Evolutionary conservation across 2,888 invertebrate genomes (phyloP).

Genomic region (Thalpophila matura): DNA sequence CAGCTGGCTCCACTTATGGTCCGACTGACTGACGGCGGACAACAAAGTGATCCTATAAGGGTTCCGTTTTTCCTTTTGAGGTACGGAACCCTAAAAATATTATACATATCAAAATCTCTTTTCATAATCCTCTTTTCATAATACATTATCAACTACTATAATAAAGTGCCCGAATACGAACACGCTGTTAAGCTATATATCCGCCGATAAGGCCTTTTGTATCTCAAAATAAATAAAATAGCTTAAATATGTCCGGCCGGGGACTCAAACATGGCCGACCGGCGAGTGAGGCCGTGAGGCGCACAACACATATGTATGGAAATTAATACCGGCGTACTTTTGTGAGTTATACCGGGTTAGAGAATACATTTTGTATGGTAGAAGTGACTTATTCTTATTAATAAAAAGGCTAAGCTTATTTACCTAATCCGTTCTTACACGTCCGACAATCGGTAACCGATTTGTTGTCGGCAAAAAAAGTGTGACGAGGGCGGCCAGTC

Average conservation of each 20-base stretch:
- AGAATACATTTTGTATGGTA: slow-evolving; percentile 3
- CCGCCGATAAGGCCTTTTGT: slow-evolving; percentile 89
- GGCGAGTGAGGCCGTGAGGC: slow-evolving; percentile 39
- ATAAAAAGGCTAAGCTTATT: too few species aligned
- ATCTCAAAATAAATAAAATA: slow-evolving; percentile 90
- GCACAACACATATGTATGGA: slow-evolving; percentile 53
- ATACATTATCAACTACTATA: background rate
- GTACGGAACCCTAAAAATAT: too few species aligned
- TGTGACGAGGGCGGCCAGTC: too few species aligned
- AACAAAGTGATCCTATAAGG: too few species aligned
- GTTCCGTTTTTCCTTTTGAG: too few species aligned
- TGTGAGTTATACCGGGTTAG: slow-evolving; percentile 25
- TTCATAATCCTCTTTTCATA: too few species aligned
- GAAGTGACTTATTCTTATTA: background rate
- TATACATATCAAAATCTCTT: too few species aligned
- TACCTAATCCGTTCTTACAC: too few species aligned
- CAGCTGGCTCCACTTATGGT: too few species aligned
- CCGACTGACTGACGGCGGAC: too few species aligned
- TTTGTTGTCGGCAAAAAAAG: too few species aligned
- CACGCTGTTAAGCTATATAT: slow-evolving; percentile 77
- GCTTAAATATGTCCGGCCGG: slow-evolving; percentile 87
- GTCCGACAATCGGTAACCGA: too few species aligned
- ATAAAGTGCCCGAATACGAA: slow-evolving; percentile 67
- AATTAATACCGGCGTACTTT: slow-evolving; percentile 48
- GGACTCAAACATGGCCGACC: slow-evolving; percentile 76